A percentile compares a stretch with the other conserved stretches of the same genome.
These are phyloP conservation scores for Gopherus evgoodei DNA, from an alignment of 2,113 vertebrate species.

Conservation along the genomic window DNA sequence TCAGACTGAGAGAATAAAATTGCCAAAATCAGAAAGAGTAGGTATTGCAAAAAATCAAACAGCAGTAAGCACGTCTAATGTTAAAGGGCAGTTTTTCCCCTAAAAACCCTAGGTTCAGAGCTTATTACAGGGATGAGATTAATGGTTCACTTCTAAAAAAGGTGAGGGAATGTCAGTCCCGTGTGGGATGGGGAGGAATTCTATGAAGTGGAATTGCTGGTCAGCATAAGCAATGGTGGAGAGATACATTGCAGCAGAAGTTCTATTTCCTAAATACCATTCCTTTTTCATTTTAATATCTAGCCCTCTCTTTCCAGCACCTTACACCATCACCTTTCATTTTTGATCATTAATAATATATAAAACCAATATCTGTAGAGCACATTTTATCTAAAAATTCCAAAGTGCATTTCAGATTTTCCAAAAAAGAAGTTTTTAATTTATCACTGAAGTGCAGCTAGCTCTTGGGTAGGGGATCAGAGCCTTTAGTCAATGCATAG, in stretches of 20 bases:
- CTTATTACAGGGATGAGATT: background rate
- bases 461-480: background rate
- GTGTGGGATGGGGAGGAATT: background rate
- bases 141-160: background rate
- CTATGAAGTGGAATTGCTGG: background rate
- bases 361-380: conserved; percentile 41
- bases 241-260: background rate
- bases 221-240: background rate
- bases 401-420: background rate
- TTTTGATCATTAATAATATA: accelerated
- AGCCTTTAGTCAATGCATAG: accelerated
- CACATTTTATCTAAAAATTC: background rate
- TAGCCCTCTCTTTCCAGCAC: conserved; percentile 8
- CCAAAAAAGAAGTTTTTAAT: background rate
- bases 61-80: background rate
- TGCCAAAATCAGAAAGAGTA: background rate
- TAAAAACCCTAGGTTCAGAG: background rate
- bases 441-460: background rate
- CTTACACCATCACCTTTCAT: conserved; percentile 6
- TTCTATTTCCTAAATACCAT: background rate
- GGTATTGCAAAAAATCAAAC: background rate
- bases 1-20: conserved; percentile 2
- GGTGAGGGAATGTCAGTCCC: background rate
- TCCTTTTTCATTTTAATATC: background rate
- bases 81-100: conserved; percentile 21